Base-by-base conservation (phyloP, 2,113 vertebrate species). In the Microcebus ravelobensis region DNA sequence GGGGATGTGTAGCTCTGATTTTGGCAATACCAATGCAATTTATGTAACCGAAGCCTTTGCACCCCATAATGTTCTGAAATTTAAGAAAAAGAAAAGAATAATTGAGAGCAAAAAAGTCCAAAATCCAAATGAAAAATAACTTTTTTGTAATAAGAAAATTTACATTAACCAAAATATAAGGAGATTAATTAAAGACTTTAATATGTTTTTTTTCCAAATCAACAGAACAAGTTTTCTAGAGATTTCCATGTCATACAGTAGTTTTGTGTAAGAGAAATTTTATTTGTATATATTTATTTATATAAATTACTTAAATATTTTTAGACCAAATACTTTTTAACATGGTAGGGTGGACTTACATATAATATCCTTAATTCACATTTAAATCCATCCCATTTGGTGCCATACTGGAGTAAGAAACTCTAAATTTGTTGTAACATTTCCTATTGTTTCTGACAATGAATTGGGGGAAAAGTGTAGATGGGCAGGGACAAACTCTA, bases 241-340 rank as follows among this genome's bases (percentile, higher is more conserved):
- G 23, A 84, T 80, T 76, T 89, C 73, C 25, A 84, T 77, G 39
- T 70, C 21, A 52, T 77, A 52, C 2, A 61, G 14, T 84, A 77
- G 27, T 34, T 89, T 95, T 48, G 48, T 76, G 50, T 77, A 63
- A 87, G 23, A 36, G 23, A 76, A 71, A 79, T 91, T 48, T 80
- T 90, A 7, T 81, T 1, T 80, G 18, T 55, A 48, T 83, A 29
- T 23, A 55, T 67, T 34, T 91, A 79, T 55, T 13, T 79, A 55
- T 73, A 42, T 6, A 88, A 82, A 50, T 57, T 31, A 80, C 17
- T 90, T 76, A 82, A 59, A 20, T 68, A 74, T 70, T 36, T 94
- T 94, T 87, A 92, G 34, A 87, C 27, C 13, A 11, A 73, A 63
- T 70, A 7, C 42, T 85, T 86, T 86, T 95, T 93, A 73, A 61